These are phyloP conservation scores for Horisme vitalbata DNA, from an alignment of 2,888 invertebrate genomes.

Conservation along the genomic window DNA sequence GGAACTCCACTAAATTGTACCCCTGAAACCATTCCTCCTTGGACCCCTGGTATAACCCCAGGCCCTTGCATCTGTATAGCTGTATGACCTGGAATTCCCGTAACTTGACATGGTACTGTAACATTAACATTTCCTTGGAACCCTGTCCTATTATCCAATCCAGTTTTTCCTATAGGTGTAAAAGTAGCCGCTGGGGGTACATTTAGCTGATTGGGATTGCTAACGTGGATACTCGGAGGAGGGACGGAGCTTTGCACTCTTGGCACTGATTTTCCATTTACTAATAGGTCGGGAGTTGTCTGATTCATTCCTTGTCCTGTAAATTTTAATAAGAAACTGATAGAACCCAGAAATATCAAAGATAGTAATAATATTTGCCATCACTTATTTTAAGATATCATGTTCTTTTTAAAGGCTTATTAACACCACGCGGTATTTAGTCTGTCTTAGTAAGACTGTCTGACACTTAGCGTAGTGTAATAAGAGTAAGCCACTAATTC, in stretches of 20 bases:
- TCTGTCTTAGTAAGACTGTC: too few relatives aligned
- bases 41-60: background rate
- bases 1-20: constrained; percentile 2
- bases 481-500: too few relatives aligned
- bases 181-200: constrained; percentile 31
- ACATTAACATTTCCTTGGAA: constrained; percentile 7
- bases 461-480: too few relatives aligned
- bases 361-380: too few relatives aligned
- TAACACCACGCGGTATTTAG: too few relatives aligned
- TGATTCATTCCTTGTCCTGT: constrained; percentile 34
- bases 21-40: background rate
- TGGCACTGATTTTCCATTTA: constrained; percentile 52
- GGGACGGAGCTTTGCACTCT: constrained; percentile 27
- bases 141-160: constrained; percentile 19
- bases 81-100: constrained; percentile 6
- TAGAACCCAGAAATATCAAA: too few relatives aligned
- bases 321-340: background rate
- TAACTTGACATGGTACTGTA: background rate
- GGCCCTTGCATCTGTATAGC: background rate
- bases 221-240: constrained; percentile 14
- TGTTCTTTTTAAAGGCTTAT: too few relatives aligned
- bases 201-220: constrained; percentile 42
- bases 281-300: constrained; percentile 65
- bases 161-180: constrained; percentile 24
- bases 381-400: background rate